Evolutionary conservation across 2,888 invertebrate genomes (phyloP), one percentile per base, ranked within the genome.

Genomic region (Xanthorhoe spadicearia): DNA sequence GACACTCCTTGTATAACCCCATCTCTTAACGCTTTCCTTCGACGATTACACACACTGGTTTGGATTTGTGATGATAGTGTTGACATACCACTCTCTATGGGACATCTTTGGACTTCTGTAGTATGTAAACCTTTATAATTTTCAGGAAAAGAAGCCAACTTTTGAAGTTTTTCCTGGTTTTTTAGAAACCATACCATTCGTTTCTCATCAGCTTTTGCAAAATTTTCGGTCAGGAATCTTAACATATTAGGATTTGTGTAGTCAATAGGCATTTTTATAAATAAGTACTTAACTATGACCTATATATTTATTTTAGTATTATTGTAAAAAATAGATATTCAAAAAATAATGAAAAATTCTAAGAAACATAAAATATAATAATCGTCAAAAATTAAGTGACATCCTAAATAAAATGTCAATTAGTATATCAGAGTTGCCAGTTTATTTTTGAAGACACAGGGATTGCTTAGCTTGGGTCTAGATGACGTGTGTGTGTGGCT

Each of bases 161-260:
- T 50, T 35, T 50, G 19, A 17, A 74, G 52, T 66, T 61, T 61
- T 1, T 67, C 59, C 54, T 62, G 48, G 53, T 74, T 69, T 15
- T 69, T 74, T 9, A 61, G 61, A 60, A 78, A 78, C 78, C 78
- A 77, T 28, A 51, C 18, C 35, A 72, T 58, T 7, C 76, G 73
- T 23, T 66, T 61, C 35, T 66, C 67, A 56, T 69, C 72, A 55
- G 72, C 70, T 68, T 71, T 73, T 6, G 70, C 70, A 60, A 68
- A 75, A 48, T 60, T 73, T 55, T 78, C 76, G 17, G 56, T 71
- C 46, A 78, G 50, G 59, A 75, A 77, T 51, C 56, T 73, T 17
- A 77, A 35, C 6, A 66, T 56, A 2, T 48, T 18, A 2, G 76
- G 76, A 49, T 74, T 68, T 51, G 60, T 66, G 64, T 72, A 72